Percentiles rank a stretch among this genome's conserved stretches.
phyloP scores from a whole-genome alignment of 2,113 vertebrate species.

The Lagopus muta region DNA sequence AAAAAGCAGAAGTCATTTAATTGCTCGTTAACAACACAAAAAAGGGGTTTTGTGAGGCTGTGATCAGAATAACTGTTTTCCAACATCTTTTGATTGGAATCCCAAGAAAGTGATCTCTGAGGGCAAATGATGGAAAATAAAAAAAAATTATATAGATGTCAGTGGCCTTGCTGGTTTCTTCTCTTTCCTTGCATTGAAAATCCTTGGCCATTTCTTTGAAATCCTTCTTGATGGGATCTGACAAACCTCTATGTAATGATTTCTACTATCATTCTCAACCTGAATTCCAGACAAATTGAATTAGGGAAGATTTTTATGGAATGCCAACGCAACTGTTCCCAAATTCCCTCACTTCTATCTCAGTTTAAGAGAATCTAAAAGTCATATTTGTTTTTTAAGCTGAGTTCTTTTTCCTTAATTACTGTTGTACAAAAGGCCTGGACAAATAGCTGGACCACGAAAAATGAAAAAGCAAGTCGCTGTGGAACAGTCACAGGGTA shows the following conservation, averaged over 20 bases:
- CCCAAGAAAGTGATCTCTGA: background rate
- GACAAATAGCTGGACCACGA: background rate
- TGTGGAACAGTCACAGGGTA: background rate
- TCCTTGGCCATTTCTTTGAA: background rate
- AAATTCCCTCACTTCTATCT: background rate
- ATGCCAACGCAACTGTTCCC: background rate
- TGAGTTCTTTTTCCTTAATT: background rate
- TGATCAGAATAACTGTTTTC: background rate
- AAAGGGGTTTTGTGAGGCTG: background rate
- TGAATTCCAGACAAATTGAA: background rate
- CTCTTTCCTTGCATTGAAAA: background rate
- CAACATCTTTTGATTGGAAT: background rate
- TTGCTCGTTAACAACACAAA: background rate
- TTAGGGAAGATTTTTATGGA: background rate
- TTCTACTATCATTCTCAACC: background rate
- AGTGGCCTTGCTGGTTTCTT: background rate
- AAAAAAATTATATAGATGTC: background rate
- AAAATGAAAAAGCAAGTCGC: background rate
- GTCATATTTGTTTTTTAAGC: background rate
- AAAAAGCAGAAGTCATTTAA: background rate
- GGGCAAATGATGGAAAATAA: background rate
- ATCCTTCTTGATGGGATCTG: background rate
- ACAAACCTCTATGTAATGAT: background rate
- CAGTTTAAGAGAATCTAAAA: background rate
- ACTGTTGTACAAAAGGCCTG: background rate